Conservation (phyloP, 2,113 vertebrate genomes). For the Jacana jacana region DNA sequence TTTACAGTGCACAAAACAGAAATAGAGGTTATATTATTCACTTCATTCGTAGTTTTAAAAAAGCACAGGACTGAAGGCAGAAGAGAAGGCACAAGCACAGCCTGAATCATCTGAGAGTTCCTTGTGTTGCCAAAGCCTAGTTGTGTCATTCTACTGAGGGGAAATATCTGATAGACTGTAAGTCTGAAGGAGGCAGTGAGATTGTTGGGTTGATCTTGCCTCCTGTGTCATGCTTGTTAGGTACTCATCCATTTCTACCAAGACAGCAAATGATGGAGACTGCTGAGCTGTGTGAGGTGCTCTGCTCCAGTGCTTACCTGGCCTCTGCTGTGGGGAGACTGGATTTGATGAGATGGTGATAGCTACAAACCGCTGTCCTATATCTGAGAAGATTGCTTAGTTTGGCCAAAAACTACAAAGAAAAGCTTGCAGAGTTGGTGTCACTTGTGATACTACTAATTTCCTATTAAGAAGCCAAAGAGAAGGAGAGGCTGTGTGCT, state of each 20-base stretch:
- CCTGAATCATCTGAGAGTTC: not conserved
- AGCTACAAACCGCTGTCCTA: not conserved
- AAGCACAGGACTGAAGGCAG: not conserved
- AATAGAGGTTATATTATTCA: not conserved
- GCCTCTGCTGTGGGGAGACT: fast-evolving
- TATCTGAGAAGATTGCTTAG: not conserved
- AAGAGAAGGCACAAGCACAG: not conserved
- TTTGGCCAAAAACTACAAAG: not conserved
- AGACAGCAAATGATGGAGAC: not conserved
- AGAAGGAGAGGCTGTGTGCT: not conserved
- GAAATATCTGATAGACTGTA: fast-evolving
- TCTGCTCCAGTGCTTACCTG: not conserved
- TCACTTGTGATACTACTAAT: not conserved
- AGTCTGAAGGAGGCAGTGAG: not conserved
- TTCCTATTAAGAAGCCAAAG: not conserved
- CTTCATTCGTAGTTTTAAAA: not conserved
- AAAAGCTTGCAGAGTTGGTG: not conserved
- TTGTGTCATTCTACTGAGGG: not conserved
- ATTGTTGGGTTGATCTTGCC: fast-evolving
- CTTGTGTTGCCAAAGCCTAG: fast-evolving
- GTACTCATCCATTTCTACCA: fast-evolving
- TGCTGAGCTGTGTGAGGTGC: not conserved
- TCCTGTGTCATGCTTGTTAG: fast-evolving
- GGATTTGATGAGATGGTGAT: fast-evolving
- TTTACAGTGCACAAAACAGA: not conserved